These are phyloP conservation scores for Chrysolina oricalcia DNA, from an alignment of 2,888 invertebrate species.

Conservation along the genomic window DNA sequence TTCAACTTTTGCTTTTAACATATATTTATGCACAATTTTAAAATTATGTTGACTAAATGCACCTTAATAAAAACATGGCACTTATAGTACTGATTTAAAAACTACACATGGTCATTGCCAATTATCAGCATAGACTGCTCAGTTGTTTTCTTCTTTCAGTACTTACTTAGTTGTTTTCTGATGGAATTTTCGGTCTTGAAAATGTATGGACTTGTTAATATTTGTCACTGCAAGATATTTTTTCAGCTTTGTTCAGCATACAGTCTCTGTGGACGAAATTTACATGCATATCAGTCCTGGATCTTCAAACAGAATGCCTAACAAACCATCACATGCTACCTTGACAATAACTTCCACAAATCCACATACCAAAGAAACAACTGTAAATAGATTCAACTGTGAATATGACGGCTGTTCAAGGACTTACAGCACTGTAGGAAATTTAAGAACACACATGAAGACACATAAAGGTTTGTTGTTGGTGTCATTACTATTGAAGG, in stretches of 20 bases:
- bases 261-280: conserved; percentile 81
- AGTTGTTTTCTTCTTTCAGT: too few species aligned
- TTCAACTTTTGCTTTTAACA: too few species aligned
- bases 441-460: conserved; percentile 95
- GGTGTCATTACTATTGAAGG: too few species aligned
- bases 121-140: too few species aligned
- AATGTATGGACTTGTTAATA: too few species aligned
- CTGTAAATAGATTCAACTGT: conserved; percentile 85
- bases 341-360: conserved; percentile 79
- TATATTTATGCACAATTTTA: too few species aligned
- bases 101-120: too few species aligned
- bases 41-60: too few species aligned
- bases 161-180: too few species aligned
- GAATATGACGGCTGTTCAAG: conserved; percentile 91
- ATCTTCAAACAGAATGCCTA: conserved; percentile 77
- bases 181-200: too few species aligned
- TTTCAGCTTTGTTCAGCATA: conserved; percentile 80
- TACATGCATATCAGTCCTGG: conserved; percentile 82
- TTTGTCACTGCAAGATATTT: conserved; percentile 39
- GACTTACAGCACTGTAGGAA: conserved; percentile 95
- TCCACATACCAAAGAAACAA: conserved; percentile 72
- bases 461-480: conserved; percentile 88
- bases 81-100: too few species aligned
- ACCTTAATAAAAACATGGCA: too few species aligned
- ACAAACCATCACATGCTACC: conserved; percentile 80